Base-by-base conservation (phyloP, 1,140 invertebrate genomes). In the Drosophila bifasciata region DNA sequence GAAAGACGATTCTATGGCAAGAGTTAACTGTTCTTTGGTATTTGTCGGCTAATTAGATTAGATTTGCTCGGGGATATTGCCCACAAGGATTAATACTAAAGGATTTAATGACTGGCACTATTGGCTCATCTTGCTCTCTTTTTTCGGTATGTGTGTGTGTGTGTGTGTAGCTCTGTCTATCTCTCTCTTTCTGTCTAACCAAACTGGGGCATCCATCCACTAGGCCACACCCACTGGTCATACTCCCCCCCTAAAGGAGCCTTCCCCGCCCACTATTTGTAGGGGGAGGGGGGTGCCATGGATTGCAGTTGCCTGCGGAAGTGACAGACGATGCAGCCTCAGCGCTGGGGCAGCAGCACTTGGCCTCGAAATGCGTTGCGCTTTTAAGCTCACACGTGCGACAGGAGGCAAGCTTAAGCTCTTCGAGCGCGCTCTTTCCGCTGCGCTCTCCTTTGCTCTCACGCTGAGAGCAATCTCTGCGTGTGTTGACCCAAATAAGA, bases 341-440 rank as follows among this genome's bases (percentile, higher is more conserved):
- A 55, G 68, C 58, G 73, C 74, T 79, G 60, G 32, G 11, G 11
- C 32, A 36, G 32, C 64, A 56, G 55, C 50, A 86, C 67, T 86
- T 86, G 83, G 78, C 83, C 83, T 86, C 83, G 83, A 86, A 88
- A 88, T 76, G 70, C 68, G 75, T 75, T 86, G 81, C 81, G 81
- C 81, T 86, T 86, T 86, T 86, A 86, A 86, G 81, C 81, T 80
- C 76, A 86, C 81, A 86, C 76, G 81, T 86, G 81, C 81, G 63
- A 46, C 56, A 50, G 45, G 32, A 2, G 68, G 50, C 60, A 67
- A 85, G 68, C 66, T 85, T 56, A 53, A 60, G 73, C 60, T 51
- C 41, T 76, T 49, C 23, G 21, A n/a, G 52, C 9, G 39, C 13
- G 15, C 11, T 21, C 58, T 50, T 17, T 40, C 45, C 5, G 4